These are phyloP conservation scores for Scolopax bukidnonensis DNA, from an alignment of 2,797 vertebrate species.

Conservation along the genomic window DNA sequence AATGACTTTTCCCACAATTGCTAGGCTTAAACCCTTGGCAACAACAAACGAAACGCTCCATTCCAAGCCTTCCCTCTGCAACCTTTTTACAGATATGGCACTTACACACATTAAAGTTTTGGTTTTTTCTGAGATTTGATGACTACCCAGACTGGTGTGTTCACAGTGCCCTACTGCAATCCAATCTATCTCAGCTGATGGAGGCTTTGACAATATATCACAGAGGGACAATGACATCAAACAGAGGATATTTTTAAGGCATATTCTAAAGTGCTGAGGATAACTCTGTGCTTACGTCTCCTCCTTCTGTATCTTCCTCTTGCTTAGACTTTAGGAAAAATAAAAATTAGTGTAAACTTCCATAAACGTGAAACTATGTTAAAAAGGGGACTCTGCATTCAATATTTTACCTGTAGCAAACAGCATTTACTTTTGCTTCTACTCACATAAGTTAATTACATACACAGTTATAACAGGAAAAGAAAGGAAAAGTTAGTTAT, in stretches of 20 bases:
- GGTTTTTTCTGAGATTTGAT: not conserved
- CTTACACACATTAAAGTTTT: not conserved
- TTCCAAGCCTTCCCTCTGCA: not conserved
- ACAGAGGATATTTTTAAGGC: not conserved
- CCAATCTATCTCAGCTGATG: not conserved
- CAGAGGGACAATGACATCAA: not conserved
- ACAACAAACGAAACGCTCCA: not conserved
- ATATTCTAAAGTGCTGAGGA: not conserved
- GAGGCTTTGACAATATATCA: not conserved
- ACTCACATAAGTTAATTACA: not conserved
- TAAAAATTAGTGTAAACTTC: not conserved
- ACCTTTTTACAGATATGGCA: not conserved
- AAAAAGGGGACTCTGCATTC: not conserved
- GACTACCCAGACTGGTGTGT: not conserved
- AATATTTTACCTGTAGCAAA: not conserved
- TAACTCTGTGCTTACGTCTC: accelerated
- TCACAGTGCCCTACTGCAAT: not conserved
- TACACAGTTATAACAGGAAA: not conserved
- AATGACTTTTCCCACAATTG: not conserved
- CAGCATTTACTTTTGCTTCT: not conserved
- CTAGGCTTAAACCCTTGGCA: not conserved
- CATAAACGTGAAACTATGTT: not conserved
- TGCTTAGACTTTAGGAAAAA: not conserved
- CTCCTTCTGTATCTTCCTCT: not conserved
- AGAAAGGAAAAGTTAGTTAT: not conserved